Percentiles rank a stretch among this genome's conserved stretches.
phyloP scores from a whole-genome alignment of 2,797 vertebrate genomes.

The Hephaestus fuliginosus region DNA sequence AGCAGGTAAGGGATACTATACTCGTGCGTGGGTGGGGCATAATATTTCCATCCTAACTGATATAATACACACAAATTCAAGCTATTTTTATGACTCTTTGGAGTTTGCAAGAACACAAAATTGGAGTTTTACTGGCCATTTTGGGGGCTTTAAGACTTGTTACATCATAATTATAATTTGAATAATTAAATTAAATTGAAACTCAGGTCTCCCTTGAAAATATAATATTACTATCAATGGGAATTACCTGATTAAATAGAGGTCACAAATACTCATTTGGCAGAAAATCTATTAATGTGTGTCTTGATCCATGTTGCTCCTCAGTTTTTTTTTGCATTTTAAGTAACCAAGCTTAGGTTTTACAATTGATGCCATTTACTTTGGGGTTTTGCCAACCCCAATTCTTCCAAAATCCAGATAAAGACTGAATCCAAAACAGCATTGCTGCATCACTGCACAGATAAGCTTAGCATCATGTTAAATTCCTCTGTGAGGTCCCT shows the following conservation, averaged over 20 bases:
- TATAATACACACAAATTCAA: conserved; percentile 1
- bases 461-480: conserved; percentile 9
- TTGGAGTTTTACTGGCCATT: not conserved
- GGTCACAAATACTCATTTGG: conserved; percentile 25
- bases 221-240: conserved; percentile 22
- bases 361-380: not conserved
- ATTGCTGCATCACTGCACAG: not conserved
- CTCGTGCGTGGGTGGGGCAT: not conserved
- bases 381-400: not conserved
- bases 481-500: conserved; percentile 5
- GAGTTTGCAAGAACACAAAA: not conserved
- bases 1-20: not conserved
- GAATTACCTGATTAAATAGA: conserved; percentile 50
- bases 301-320: not conserved
- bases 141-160: not conserved
- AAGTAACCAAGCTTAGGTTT: not conserved
- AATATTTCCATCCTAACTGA: not conserved
- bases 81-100: not conserved
- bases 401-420: not conserved
- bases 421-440: not conserved
- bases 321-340: not conserved
- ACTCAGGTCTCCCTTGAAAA: conserved; percentile 24
- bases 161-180: conserved; percentile 6
- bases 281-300: conserved; percentile 22
- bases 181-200: conserved; percentile 45